A percentile compares a stretch with the other conserved stretches of the same genome.
phyloP scores from a whole-genome alignment of 2,113 vertebrate genomes.

The Anhinga anhinga region DNA sequence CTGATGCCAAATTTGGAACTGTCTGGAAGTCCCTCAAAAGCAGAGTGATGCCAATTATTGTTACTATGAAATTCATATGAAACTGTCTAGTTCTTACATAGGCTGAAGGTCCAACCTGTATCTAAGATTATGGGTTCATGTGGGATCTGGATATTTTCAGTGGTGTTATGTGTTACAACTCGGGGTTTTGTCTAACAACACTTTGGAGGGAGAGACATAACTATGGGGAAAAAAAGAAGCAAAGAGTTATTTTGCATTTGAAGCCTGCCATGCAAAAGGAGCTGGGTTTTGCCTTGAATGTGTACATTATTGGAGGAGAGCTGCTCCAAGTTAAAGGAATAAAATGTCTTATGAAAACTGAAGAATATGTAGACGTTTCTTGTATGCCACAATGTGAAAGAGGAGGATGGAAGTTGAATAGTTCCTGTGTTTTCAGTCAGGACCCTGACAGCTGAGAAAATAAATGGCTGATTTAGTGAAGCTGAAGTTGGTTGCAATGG shows the following conservation, averaged over 20 bases:
- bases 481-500: background rate
- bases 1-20: background rate
- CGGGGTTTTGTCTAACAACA: background rate
- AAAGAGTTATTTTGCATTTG: background rate
- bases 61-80: background rate
- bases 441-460: slow-evolving; percentile 16
- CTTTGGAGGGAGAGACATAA: background rate
- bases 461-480: slow-evolving; percentile 24
- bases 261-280: background rate
- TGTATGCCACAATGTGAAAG: background rate
- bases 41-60: background rate
- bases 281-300: background rate
- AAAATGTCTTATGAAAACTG: background rate
- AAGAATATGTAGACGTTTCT: background rate
- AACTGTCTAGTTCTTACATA: background rate
- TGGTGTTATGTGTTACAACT: background rate
- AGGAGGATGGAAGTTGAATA: background rate
- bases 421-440: background rate
- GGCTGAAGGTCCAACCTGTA: background rate
- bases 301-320: background rate
- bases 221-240: background rate
- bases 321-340: background rate
- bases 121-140: background rate
- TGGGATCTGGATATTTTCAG: background rate
- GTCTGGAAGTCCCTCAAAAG: background rate